Evolutionary conservation across 1,140 invertebrate genomes (phyloP).

Genomic region (Sinonovacula constricta): DNA sequence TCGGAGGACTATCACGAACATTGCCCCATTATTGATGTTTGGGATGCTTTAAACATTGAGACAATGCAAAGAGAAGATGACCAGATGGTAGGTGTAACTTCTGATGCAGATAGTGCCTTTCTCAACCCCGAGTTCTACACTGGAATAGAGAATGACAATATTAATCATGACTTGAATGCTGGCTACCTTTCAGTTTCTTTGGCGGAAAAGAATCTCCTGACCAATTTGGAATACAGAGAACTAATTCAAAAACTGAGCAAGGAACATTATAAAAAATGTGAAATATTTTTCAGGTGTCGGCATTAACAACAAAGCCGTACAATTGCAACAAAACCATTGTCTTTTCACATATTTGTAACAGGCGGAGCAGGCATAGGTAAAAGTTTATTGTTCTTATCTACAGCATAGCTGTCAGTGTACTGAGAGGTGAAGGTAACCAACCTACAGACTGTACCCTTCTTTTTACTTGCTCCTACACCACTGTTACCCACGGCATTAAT

Average conservation of each 20-base stretch:
- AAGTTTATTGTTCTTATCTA: constrained; percentile 20
- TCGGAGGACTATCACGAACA: neutral
- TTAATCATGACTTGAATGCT: neutral
- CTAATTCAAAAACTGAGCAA: neutral
- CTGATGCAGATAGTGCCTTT: constrained; percentile 1
- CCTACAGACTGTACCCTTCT: constrained; percentile 18
- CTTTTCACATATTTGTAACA: constrained; percentile 28
- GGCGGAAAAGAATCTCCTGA: constrained; percentile 4
- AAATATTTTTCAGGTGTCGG: constrained; percentile 13
- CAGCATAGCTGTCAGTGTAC: constrained; percentile 6
- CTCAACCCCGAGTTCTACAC: constrained; percentile 23
- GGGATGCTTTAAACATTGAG: constrained; percentile 13
- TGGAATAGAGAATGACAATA: neutral
- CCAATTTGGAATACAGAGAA: neutral
- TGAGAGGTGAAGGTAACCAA: constrained; percentile 14
- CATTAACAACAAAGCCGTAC: neutral
- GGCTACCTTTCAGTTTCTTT: constrained; percentile 3
- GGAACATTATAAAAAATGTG: neutral
- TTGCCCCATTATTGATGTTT: constrained; percentile 17
- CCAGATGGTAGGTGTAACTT: neutral
- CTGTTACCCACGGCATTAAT: constrained; percentile 14
- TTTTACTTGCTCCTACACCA: constrained; percentile 16
- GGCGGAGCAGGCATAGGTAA: constrained; percentile 28
- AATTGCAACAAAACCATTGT: neutral
- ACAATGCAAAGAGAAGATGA: constrained; percentile 16